Percentiles rank a stretch among this genome's conserved stretches.
Evolutionary conservation across 2,888 invertebrate species (phyloP).

Genomic region (Dicranocentrus wangi): DNA sequence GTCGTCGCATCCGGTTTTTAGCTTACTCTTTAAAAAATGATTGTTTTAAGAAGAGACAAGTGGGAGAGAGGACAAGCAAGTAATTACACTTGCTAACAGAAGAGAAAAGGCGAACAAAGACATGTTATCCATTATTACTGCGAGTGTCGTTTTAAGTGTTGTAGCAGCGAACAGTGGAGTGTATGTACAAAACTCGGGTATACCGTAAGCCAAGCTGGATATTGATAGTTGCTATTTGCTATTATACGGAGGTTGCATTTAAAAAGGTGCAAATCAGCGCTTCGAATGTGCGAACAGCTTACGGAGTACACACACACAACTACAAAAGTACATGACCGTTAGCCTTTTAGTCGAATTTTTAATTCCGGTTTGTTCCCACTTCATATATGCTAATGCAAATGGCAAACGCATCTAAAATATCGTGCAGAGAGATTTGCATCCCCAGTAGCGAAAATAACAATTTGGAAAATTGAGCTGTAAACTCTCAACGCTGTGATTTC

Average conservation of each 20-base stretch:
- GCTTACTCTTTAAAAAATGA: background rate
- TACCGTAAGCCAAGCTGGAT: too few species aligned
- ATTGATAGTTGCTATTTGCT: too few species aligned
- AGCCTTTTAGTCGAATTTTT: conserved; percentile 34
- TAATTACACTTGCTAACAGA: conserved; percentile 13
- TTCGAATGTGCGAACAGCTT: conserved; percentile 31
- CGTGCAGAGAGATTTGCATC: too few species aligned
- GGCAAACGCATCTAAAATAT: background rate
- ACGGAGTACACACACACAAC: conserved; percentile 17
- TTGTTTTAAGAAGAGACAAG: conserved; percentile 8
- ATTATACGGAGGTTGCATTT: conserved; percentile 10
- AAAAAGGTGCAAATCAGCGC: conserved; percentile 38
- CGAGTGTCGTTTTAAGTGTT: too few species aligned
- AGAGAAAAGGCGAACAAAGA: background rate
- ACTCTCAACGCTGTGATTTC: too few species aligned
- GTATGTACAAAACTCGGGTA: background rate
- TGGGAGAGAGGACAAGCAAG: conserved; percentile 3
- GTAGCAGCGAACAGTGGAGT: too few species aligned
- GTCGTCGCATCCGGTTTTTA: conserved; percentile 42
- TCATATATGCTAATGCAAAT: conserved; percentile 12
- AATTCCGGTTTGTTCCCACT: conserved; percentile 47
- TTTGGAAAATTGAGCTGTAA: conserved; percentile 33
- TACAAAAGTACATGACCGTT: conserved; percentile 30
- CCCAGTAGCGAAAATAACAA: conserved; percentile 9
- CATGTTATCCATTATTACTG: background rate